These are phyloP conservation scores for Brassicogethes aeneus DNA, from an alignment of 2,888 invertebrate species.

Conservation along the genomic window DNA sequence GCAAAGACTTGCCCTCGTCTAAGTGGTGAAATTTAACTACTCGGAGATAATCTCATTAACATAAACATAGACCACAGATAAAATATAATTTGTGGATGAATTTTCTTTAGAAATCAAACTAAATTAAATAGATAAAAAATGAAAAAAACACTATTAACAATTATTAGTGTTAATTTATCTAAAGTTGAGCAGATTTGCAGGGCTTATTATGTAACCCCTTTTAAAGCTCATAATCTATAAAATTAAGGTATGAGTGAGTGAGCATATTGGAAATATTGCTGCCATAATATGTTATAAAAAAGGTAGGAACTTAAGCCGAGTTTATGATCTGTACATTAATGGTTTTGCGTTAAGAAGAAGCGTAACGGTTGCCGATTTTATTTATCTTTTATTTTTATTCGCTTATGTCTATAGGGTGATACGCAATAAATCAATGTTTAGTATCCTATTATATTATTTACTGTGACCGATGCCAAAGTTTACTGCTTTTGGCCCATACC, in stretches of 20 bases:
- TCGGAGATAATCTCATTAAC: too few relatives aligned
- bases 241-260: neutral
- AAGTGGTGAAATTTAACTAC: too few relatives aligned
- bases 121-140: too few relatives aligned
- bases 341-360: slow-evolving; percentile 8
- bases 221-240: too few relatives aligned
- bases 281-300: neutral
- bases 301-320: neutral
- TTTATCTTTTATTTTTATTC: slow-evolving; percentile 11
- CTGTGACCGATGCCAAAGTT: slow-evolving; percentile 21
- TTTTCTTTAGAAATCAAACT: too few relatives aligned
- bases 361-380: slow-evolving; percentile 16
- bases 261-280: neutral
- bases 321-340: neutral
- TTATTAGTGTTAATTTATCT: too few relatives aligned
- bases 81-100: too few relatives aligned
- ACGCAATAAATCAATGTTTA: slow-evolving; percentile 27
- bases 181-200: too few relatives aligned
- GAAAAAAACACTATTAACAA: too few relatives aligned
- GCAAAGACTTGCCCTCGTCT: too few relatives aligned
- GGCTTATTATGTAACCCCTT: too few relatives aligned
- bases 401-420: slow-evolving; percentile 21
- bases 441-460: slow-evolving; percentile 19
- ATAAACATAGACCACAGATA: too few relatives aligned
- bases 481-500: slow-evolving; percentile 15